Evolutionary conservation across 2,888 invertebrate genomes (phyloP).

Genomic region (Pterostichus niger): DNA sequence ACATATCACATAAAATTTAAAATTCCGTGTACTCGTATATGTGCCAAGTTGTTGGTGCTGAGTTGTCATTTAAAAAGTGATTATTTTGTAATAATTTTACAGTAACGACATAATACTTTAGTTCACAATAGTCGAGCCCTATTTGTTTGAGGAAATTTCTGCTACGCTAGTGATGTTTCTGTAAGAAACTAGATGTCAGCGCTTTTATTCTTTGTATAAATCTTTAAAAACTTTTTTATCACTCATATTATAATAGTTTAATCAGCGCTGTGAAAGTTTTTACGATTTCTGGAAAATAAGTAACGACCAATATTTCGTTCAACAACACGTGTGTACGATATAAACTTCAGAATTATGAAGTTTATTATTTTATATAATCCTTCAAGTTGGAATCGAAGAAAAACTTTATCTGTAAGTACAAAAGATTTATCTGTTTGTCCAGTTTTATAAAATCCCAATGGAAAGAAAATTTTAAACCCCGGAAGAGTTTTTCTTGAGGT

Average conservation of each 20-base stretch:
- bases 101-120: too few species aligned
- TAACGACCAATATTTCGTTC: conserved; percentile 6
- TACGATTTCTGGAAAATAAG: conserved; percentile 20
- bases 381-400: conserved; percentile 1
- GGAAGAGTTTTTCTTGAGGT: conserved; percentile 45
- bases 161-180: too few species aligned
- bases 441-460: conserved; percentile 41
- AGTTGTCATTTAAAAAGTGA: too few species aligned
- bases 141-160: too few species aligned
- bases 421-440: conserved; percentile 53
- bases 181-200: conserved; percentile 41
- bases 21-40: too few species aligned
- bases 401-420: conserved; percentile 39
- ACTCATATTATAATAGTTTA: conserved; percentile 36
- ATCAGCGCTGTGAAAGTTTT: conserved; percentile 36
- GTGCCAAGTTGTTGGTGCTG: too few species aligned
- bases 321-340: neutral
- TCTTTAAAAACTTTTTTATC: conserved; percentile 49
- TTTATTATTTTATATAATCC: conserved; percentile 9
- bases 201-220: conserved; percentile 43
- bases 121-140: too few species aligned
- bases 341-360: conserved; percentile 21
- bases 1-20: too few species aligned
- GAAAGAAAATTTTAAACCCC: conserved; percentile 49
- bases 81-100: too few species aligned